Conservation (phyloP, 1,140 invertebrate species). For the Cydia amplana region DNA sequence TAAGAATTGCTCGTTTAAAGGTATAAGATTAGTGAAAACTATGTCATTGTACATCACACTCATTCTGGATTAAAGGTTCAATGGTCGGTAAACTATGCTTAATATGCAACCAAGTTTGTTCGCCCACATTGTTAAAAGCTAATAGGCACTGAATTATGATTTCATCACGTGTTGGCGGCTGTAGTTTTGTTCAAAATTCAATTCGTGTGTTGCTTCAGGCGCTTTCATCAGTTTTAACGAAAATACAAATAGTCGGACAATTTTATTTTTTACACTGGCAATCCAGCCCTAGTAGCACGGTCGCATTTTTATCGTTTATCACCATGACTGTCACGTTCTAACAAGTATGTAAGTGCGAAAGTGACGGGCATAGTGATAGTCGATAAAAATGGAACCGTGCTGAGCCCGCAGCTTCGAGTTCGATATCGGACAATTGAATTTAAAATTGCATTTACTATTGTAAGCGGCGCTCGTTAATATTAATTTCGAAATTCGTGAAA, state of each 20-base stretch:
- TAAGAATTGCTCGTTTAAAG: too few relatives aligned
- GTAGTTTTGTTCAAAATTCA: conserved; percentile 27
- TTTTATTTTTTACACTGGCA: conserved; percentile 1
- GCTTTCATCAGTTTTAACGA: background rate
- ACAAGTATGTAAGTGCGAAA: too few relatives aligned
- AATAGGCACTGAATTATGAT: conserved; percentile 26
- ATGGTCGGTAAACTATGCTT: too few relatives aligned
- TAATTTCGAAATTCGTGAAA: background rate
- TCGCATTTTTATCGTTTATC: too few relatives aligned
- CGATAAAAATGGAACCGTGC: too few relatives aligned
- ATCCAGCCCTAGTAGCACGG: too few relatives aligned
- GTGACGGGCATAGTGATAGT: too few relatives aligned
- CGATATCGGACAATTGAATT: background rate
- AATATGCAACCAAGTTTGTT: background rate
- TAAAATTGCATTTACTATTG: background rate
- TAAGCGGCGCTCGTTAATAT: background rate
- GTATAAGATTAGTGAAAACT: too few relatives aligned
- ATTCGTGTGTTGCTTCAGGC: conserved; percentile 12
- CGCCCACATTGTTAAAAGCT: conserved; percentile 22
- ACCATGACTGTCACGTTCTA: too few relatives aligned
- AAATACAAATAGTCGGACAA: background rate
- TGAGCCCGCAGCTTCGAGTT: too few relatives aligned
- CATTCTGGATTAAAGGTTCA: too few relatives aligned
- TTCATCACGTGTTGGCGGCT: background rate
- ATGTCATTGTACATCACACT: too few relatives aligned